Base-by-base conservation (phyloP, 2,888 invertebrate species). In the Xestia rhomboidea region DNA sequence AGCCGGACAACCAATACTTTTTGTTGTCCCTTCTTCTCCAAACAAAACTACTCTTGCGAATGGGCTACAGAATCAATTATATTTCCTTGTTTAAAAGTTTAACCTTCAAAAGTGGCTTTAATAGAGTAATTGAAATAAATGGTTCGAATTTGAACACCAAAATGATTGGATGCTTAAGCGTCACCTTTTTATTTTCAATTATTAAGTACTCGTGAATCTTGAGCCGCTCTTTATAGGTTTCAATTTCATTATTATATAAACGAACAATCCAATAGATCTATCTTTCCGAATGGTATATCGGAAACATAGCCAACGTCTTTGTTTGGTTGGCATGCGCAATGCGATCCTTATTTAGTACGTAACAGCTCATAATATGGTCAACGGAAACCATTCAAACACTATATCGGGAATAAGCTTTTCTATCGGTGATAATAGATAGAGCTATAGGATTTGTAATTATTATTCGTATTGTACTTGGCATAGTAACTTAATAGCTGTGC, bases 371-470 rank as follows among this genome's bases (percentile, higher is more conserved):
- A 46, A 57, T 88, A 84, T 82, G 88, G 87, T 30, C 73, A 88
- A 78, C 76, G 87, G 88, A 87, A 87, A 80, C 75, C 69, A 86
- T 88, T 87, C 67, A 71, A 79, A 62, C 57, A 76, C 71, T 73
- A 64, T 57, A 80, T 68, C 7, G 15, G 46, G 68, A 38, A 62
- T 63, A 75, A 68, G 64, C 62, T 84, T 83, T 82, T 69, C 71
- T 71, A 80, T 84, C 13, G n/a, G 5, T 63, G 30, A 46, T 79
- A 68, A 70, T 63, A 18, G 18, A 64, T 21, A 66, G 66, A 54
- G 21, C 15, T 83, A 69, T 44, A 44, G 46, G 41, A 64, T 64
- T 60, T 57, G 44, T 62, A 70, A 62, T 77, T 62, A 62, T 54
- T 6, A 68, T 64, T 63, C 54, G 27, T 46, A 69, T 46, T 51